Percentiles rank a stretch among this genome's conserved stretches.
Evolutionary conservation across 2,113 vertebrate species (phyloP).

Genomic region (Brienomyrus brachyistius): DNA sequence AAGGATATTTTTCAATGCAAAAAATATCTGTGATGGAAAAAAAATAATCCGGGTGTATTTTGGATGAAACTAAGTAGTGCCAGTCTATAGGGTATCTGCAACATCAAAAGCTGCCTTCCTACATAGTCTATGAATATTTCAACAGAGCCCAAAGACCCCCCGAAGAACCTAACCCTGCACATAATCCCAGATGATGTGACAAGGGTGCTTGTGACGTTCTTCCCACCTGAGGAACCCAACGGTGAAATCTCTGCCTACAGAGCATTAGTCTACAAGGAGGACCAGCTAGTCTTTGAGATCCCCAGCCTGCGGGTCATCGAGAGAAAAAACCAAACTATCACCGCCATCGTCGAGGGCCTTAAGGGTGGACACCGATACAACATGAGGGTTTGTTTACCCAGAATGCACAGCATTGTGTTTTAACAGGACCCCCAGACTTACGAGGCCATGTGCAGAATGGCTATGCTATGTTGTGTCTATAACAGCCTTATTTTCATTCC

Average conservation of each 20-base stretch:
- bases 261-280: slow-evolving; percentile 72
- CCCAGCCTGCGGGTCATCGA: slow-evolving; percentile 67
- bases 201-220: slow-evolving; percentile 77
- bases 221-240: slow-evolving; percentile 79
- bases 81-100: not conserved
- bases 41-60: not conserved
- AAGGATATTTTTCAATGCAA: not conserved
- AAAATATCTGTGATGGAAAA: not conserved
- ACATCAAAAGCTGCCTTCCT: not conserved
- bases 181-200: slow-evolving; percentile 81
- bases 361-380: slow-evolving; percentile 88
- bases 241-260: slow-evolving; percentile 84
- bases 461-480: not conserved
- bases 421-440: not conserved
- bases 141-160: slow-evolving; percentile 84
- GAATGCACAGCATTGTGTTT: not conserved
- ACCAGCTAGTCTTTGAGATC: slow-evolving; percentile 63
- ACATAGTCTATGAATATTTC: not conserved
- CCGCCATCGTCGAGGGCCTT: slow-evolving; percentile 76
- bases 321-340: slow-evolving; percentile 67
- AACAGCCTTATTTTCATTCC: not conserved
- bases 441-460: not conserved
- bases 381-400: slow-evolving; percentile 68
- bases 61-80: not conserved
- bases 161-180: slow-evolving; percentile 79